Evolutionary conservation across 2,888 invertebrate species (phyloP), one percentile per base, ranked within the genome.

Genomic region (Lomographa bimaculata): DNA sequence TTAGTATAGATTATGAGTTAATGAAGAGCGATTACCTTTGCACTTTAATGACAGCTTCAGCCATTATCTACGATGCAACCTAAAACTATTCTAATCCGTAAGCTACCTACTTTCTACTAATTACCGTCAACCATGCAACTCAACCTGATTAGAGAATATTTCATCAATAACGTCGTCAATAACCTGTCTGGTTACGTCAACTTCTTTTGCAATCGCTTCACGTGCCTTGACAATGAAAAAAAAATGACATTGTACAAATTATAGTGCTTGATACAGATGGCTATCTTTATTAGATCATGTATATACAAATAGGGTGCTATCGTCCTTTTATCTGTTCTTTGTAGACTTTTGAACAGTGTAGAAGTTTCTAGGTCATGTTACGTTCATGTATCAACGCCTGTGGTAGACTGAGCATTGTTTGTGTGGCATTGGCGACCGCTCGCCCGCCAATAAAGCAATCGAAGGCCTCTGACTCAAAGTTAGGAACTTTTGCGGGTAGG

Each of bases 221-320:
- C 14, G 16, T 23, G 46, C 57, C 63, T 59, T 68, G 67, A 60
- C 69, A 71, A 65, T 72, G 71, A 60, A 40, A 38, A n/a, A n/a
- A 46, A 64, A 57, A 51, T 64, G 52, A 54, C 66, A 68, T 69
- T 61, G 62, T 50, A 42, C 20, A 43, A 55, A 44, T 46, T 54
- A 46, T 48, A 49, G 43, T 44, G 41, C 51, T 58, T 64, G 50
- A 50, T 57, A 57, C 55, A 56, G 68, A 72, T 76, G 57, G 53
- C 28, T 40, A 70, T 77, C 74, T 76, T 71, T 64, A 74, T 67
- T 61, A 60, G 56, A 69, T 64, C 70, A 77, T 76, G 75, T 66
- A 40, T 50, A 28, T 42, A 52, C 59, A 74, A 64, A 60, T 59
- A n/a, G 55, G 60, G 48, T 47, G 50, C 45, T 54, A 18, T 45